Evolutionary conservation across 2,888 invertebrate species (phyloP).

Genomic region (Lathronympha strigana): DNA sequence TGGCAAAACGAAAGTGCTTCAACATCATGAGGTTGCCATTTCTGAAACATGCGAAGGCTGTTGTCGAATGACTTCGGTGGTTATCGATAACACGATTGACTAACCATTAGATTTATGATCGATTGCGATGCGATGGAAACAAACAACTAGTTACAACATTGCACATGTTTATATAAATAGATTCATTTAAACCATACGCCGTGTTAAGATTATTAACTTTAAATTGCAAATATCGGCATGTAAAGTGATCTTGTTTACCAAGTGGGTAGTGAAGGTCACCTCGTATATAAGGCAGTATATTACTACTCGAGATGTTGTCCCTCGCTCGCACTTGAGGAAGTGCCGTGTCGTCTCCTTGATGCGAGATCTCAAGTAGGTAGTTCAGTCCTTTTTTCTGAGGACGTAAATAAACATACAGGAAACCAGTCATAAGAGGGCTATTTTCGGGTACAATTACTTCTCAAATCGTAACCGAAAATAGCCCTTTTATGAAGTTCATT

Average conservation of each 20-base stretch:
- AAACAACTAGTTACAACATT: neutral
- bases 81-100: slow-evolving; percentile 15
- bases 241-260: slow-evolving; percentile 32
- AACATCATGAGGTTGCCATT: slow-evolving; percentile 15
- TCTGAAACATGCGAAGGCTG: neutral
- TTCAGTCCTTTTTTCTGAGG: slow-evolving; percentile 19
- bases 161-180: slow-evolving; percentile 1
- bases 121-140: neutral
- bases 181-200: slow-evolving; percentile 23
- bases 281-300: slow-evolving; percentile 13
- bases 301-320: slow-evolving; percentile 30
- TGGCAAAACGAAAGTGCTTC: slow-evolving; percentile 4
- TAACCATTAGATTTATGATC: slow-evolving; percentile 11
- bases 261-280: slow-evolving; percentile 34
- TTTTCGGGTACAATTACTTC: neutral
- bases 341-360: slow-evolving; percentile 8
- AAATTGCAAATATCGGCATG: slow-evolving; percentile 36
- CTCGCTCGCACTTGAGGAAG: slow-evolving; percentile 32
- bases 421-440: neutral
- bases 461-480: no score
- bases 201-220: slow-evolving; percentile 20
- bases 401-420: neutral
- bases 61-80: slow-evolving; percentile 5
- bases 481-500: no score
- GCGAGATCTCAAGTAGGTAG: slow-evolving; percentile 14